Evolutionary conservation across 2,797 vertebrate genomes (phyloP).

Genomic region (Labroides dimidiatus): DNA sequence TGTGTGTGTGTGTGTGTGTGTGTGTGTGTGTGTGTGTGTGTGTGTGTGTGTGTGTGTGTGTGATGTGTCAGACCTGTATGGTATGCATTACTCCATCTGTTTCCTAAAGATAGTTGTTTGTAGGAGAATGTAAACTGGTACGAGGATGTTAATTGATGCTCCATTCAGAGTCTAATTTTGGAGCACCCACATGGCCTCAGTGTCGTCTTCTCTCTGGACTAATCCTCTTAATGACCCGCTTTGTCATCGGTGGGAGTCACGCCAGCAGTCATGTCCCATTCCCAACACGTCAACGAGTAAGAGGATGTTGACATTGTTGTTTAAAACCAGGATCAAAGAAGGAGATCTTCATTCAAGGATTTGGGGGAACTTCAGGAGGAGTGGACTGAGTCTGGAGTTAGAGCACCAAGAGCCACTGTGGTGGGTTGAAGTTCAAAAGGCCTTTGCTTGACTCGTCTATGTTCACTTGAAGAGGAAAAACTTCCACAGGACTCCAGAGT

Average conservation of each 20-base stretch:
- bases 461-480: too few relatives aligned
- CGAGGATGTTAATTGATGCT: conserved; percentile 21
- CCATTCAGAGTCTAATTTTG: conserved; percentile 21
- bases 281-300: conserved; percentile 16
- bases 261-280: not conserved
- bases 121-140: conserved; percentile 64
- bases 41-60: too few relatives aligned
- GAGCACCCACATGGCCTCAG: not conserved
- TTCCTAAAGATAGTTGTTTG: conserved; percentile 38
- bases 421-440: too few relatives aligned
- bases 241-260: not conserved
- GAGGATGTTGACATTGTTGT: too few relatives aligned
- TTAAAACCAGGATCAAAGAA: too few relatives aligned
- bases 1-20: conserved; percentile 9
- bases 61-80: conserved; percentile 6
- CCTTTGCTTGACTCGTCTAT: too few relatives aligned
- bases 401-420: too few relatives aligned
- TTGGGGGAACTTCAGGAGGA: too few relatives aligned
- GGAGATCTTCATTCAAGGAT: too few relatives aligned
- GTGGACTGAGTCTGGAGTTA: too few relatives aligned
- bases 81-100: conserved; percentile 39
- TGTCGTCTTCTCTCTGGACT: conserved; percentile 6
- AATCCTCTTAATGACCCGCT: not conserved
- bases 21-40: not conserved
- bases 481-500: too few relatives aligned